Conservation (phyloP, 1,140 invertebrate species). For the Laupala kohalensis region DNA sequence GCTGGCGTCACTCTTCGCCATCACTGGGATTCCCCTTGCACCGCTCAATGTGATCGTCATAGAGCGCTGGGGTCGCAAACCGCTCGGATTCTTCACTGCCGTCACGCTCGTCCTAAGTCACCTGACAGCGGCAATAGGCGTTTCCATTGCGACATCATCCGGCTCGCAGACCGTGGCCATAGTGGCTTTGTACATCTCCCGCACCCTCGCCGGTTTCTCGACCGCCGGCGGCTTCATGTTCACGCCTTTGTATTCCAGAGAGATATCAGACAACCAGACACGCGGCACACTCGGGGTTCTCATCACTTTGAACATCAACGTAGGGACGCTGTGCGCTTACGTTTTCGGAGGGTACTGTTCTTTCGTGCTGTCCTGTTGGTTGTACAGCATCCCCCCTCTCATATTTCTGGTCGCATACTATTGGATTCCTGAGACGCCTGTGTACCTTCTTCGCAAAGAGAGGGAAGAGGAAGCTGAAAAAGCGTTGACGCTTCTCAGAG, state of each 20-base stretch:
- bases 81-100: too few species aligned
- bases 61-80: too few species aligned
- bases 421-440: constrained; percentile 43
- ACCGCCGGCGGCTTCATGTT: constrained; percentile 16
- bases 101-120: too few species aligned
- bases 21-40: too few species aligned
- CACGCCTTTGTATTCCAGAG: constrained; percentile 42
- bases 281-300: constrained; percentile 40
- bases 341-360: constrained; percentile 36
- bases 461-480: background rate
- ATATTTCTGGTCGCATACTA: constrained; percentile 32
- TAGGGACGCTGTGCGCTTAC: constrained; percentile 41
- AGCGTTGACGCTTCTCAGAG: background rate
- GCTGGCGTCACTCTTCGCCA: too few species aligned
- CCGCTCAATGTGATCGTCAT: too few species aligned
- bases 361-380: constrained; percentile 31
- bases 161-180: too few species aligned
- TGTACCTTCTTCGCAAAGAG: constrained; percentile 3
- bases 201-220: background rate
- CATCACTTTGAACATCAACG: constrained; percentile 33
- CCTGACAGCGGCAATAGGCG: too few species aligned
- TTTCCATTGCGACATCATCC: too few species aligned
- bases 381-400: constrained; percentile 29
- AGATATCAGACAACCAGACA: constrained; percentile 37
- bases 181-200: background rate